phyloP scores from a whole-genome alignment of 2,888 invertebrate genomes.

The Gymnocheta viridis region DNA sequence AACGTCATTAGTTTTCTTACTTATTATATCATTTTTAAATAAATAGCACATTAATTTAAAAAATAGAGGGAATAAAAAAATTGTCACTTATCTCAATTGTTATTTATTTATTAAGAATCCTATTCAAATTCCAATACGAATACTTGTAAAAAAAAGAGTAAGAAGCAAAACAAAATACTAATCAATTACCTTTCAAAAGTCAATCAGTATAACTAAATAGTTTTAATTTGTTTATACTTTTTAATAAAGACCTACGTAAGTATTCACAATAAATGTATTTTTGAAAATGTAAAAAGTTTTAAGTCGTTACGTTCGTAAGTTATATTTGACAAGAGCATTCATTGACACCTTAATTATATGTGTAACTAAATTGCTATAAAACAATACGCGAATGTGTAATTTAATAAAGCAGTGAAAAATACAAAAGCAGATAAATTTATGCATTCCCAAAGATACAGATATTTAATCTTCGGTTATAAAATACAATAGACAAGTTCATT shows the following conservation, averaged over 20 bases:
- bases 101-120: not conserved
- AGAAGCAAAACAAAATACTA: not conserved
- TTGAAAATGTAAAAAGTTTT: not conserved
- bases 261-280: not conserved
- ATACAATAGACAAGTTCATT: conserved; percentile 9
- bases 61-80: no score
- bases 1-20: no score
- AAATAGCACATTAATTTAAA: no score
- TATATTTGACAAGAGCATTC: conserved; percentile 37
- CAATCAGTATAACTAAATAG: not conserved
- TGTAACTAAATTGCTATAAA: conserved; percentile 52
- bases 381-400: conserved; percentile 26
- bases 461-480: not conserved
- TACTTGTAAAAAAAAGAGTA: not conserved
- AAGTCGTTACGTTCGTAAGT: not conserved
- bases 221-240: not conserved
- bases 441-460: conserved; percentile 11
- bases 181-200: conserved; percentile 18
- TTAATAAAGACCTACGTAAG: conserved; percentile 6
- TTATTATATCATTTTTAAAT: no score
- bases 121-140: not conserved
- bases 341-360: conserved; percentile 61
- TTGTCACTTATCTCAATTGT: not conserved
- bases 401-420: conserved; percentile 9
- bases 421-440: not conserved